A percentile compares a stretch with the other conserved stretches of the same genome.
Evolutionary conservation across 2,888 invertebrate species (phyloP).

Genomic region (Megastigmus dorsalis): DNA sequence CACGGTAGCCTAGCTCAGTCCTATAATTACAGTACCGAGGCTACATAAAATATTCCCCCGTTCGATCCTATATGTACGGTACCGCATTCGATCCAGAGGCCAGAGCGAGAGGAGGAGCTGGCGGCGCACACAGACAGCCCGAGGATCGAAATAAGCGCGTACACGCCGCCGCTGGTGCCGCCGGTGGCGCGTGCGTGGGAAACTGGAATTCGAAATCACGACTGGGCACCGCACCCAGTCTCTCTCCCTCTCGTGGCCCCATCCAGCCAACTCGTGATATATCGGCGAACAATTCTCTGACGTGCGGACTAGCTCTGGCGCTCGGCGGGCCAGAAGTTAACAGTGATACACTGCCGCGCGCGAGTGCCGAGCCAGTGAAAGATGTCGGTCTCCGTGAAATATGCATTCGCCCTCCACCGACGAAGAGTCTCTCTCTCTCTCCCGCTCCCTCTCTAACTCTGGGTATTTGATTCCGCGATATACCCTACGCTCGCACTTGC

Average conservation of each 20-base stretch:
- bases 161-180: too few species aligned
- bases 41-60: not conserved
- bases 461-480: slow-evolving; percentile 42
- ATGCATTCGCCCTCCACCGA: slow-evolving; percentile 36
- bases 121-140: too few species aligned
- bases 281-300: slow-evolving; percentile 41
- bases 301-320: slow-evolving; percentile 10
- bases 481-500: not conserved
- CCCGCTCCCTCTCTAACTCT: not conserved
- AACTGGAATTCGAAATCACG: slow-evolving; percentile 37
- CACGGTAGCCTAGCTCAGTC: too few species aligned
- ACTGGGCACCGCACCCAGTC: not conserved
- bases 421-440: not conserved
- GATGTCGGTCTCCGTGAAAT: slow-evolving; percentile 53
- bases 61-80: too few species aligned
- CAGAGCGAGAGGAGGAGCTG: too few species aligned
- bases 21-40: too few species aligned
- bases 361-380: slow-evolving; percentile 44
- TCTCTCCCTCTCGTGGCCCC: too few species aligned
- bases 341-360: slow-evolving; percentile 45
- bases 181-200: not conserved
- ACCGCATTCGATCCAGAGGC: too few species aligned
- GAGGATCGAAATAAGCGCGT: not conserved
- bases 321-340: slow-evolving; percentile 36
- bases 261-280: slow-evolving; percentile 33